phyloP scores from a whole-genome alignment of 1,140 invertebrate species.

The Leptinotarsa lineolata region DNA sequence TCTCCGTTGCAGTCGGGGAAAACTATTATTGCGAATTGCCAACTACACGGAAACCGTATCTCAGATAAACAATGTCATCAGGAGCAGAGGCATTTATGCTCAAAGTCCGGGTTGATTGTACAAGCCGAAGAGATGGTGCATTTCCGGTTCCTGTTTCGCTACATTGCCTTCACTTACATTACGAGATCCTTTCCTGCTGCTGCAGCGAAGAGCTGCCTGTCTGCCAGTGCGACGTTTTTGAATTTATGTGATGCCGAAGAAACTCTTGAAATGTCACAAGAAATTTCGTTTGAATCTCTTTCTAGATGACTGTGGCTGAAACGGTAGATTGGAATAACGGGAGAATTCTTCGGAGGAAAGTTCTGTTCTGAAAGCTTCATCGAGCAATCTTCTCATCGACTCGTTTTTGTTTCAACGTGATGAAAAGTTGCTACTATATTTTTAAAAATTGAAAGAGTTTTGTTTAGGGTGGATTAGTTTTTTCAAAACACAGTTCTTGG shows the following conservation, averaged over 20 bases:
- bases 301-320: too few species aligned
- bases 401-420: too few species aligned
- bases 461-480: too few species aligned
- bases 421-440: too few species aligned
- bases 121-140: neutral
- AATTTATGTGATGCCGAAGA: neutral
- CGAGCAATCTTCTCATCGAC: too few species aligned
- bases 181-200: neutral
- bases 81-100: neutral
- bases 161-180: neutral
- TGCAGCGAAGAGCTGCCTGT: neutral
- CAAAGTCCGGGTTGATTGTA: conserved; percentile 1
- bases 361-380: too few species aligned
- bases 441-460: too few species aligned
- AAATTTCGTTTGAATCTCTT: too few species aligned
- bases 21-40: conserved; percentile 1
- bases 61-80: neutral
- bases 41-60: neutral
- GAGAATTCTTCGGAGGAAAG: too few species aligned
- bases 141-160: neutral
- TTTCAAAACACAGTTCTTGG: too few species aligned
- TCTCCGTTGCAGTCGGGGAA: neutral
- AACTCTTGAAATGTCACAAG: too few species aligned
- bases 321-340: too few species aligned
- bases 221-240: neutral